These are phyloP conservation scores for Erebia aethiops DNA, from an alignment of 2,888 invertebrate genomes.

Conservation along the genomic window DNA sequence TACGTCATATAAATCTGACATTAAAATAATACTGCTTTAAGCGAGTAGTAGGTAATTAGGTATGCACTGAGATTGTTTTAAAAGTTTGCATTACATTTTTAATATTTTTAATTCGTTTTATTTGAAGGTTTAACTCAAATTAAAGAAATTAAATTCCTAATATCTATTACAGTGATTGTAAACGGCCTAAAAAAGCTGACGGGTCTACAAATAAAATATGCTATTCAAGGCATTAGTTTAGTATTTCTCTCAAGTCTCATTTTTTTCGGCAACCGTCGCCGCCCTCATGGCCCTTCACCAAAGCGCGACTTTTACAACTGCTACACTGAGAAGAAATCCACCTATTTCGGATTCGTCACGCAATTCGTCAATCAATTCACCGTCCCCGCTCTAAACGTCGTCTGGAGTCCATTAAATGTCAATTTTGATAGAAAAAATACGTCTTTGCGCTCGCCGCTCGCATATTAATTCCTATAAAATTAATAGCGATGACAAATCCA, in stretches of 20 bases:
- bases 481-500: slow-evolving; percentile 83
- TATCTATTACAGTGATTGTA: too few species aligned
- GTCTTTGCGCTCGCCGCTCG: slow-evolving; percentile 77
- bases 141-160: too few species aligned
- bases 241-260: not conserved
- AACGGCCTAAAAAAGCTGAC: too few species aligned
- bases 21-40: too few species aligned
- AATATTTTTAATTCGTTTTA: too few species aligned
- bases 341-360: slow-evolving; percentile 82
- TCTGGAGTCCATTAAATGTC: slow-evolving; percentile 75
- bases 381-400: slow-evolving; percentile 72
- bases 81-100: too few species aligned
- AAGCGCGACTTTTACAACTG: slow-evolving; percentile 68
- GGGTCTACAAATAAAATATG: too few species aligned
- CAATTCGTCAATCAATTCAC: slow-evolving; percentile 81
- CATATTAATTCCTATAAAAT: slow-evolving; percentile 81
- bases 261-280: not conserved
- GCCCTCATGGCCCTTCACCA: slow-evolving; percentile 52
- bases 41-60: too few species aligned
- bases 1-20: too few species aligned
- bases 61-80: too few species aligned
- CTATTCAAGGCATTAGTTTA: too few species aligned
- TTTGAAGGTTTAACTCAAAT: too few species aligned
- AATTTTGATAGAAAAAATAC: slow-evolving; percentile 67
- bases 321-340: slow-evolving; percentile 78